Conservation (phyloP, 2,888 invertebrate genomes). For the Agonum fuliginosum region DNA sequence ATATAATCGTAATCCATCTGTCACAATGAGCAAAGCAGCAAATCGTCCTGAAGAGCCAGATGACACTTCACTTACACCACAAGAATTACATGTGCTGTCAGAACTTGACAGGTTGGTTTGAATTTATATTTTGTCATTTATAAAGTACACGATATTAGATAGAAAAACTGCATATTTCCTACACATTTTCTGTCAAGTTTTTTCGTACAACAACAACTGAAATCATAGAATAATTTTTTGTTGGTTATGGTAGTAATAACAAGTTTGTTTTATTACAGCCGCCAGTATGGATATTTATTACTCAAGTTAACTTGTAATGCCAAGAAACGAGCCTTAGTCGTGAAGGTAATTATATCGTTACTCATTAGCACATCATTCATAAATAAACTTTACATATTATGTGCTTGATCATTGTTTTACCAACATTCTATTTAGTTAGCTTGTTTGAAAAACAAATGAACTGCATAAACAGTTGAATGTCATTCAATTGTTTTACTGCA, state of each 20-base stretch:
- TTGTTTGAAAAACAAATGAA: too few species aligned
- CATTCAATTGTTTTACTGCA: too few species aligned
- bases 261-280: slow-evolving; percentile 77
- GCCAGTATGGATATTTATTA: slow-evolving; percentile 93
- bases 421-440: neutral
- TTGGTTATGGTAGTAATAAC: neutral
- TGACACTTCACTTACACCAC: slow-evolving; percentile 78
- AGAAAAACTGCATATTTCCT: neutral
- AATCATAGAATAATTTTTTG: neutral
- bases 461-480: too few species aligned
- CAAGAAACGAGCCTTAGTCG: slow-evolving; percentile 86
- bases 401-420: slow-evolving; percentile 1
- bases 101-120: slow-evolving; percentile 86
- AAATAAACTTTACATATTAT: neutral
- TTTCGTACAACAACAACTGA: neutral
- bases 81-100: slow-evolving; percentile 89
- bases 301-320: slow-evolving; percentile 87
- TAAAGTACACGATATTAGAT: neutral
- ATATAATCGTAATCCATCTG: neutral
- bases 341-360: slow-evolving; percentile 76
- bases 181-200: neutral
- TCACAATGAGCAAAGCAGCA: slow-evolving; percentile 69
- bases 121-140: slow-evolving; percentile 62
- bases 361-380: slow-evolving; percentile 2
- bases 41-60: slow-evolving; percentile 68